phyloP scores from a whole-genome alignment of 2,888 invertebrate genomes.

The Ernsta delagoae region DNA sequence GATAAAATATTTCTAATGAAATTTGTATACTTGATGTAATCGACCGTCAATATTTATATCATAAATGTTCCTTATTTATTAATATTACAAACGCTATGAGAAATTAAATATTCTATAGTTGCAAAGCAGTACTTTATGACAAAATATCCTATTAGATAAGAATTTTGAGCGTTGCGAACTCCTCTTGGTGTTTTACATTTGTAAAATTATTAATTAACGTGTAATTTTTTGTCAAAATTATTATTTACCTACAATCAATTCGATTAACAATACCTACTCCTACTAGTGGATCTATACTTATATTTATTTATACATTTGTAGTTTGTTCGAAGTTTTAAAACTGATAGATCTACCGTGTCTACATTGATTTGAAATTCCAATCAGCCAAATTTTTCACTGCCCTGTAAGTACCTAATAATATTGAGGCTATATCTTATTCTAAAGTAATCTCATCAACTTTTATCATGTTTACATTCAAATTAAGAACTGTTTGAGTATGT shows the following conservation, averaged over 20 bases:
- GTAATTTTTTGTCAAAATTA: too few relatives aligned
- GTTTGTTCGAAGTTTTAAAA: too few relatives aligned
- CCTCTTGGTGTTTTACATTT: too few relatives aligned
- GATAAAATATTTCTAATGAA: neutral
- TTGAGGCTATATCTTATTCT: constrained; percentile 35
- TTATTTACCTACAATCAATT: too few relatives aligned
- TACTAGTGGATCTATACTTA: too few relatives aligned
- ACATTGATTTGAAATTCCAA: constrained; percentile 3
- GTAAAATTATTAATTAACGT: too few relatives aligned
- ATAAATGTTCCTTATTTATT: constrained; percentile 3
- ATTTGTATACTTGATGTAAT: neutral
- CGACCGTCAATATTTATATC: too few relatives aligned
- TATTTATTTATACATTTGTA: too few relatives aligned
- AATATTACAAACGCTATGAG: neutral
- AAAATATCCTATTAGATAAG: neutral
- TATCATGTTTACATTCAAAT: neutral
- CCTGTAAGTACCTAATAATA: constrained; percentile 30
- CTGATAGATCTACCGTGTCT: too few relatives aligned
- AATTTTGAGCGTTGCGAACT: neutral
- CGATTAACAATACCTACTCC: neutral
- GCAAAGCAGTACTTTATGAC: constrained; percentile 1
- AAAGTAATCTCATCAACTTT: constrained; percentile 17
- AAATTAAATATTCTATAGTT: constrained; percentile 4
- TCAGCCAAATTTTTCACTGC: constrained; percentile 43
- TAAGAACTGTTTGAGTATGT: constrained; percentile 2